A percentile compares a stretch with the other conserved stretches of the same genome.
These are phyloP conservation scores for Tamias sibiricus DNA, from an alignment of 2,113 vertebrate species.

Conservation along the genomic window DNA sequence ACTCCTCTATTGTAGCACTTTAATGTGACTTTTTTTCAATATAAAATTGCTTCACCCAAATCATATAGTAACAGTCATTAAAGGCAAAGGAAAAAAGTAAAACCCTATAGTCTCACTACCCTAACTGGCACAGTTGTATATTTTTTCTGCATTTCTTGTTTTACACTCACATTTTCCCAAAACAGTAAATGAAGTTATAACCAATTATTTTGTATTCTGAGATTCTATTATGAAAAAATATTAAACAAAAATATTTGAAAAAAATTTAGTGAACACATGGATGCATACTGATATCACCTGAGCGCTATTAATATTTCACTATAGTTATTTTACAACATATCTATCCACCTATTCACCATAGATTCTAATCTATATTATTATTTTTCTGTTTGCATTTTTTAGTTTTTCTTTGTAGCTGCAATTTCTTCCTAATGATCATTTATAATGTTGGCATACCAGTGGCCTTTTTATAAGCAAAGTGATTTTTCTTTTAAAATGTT, in stretches of 20 bases:
- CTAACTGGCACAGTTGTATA: background rate
- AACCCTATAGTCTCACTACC: background rate
- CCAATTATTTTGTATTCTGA: slow-evolving; percentile 21
- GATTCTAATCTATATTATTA: background rate
- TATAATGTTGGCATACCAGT: background rate
- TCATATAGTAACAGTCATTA: background rate
- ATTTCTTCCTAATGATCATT: slow-evolving; percentile 50
- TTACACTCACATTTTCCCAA: background rate
- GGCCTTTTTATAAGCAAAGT: slow-evolving; percentile 2
- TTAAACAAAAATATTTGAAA: background rate
- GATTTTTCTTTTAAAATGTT: slow-evolving; percentile 43
- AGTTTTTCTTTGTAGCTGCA: background rate
- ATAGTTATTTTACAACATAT: background rate
- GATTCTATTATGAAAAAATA: background rate
- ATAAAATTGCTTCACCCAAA: background rate
- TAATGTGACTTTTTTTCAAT: background rate
- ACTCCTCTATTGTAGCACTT: background rate
- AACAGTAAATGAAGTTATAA: slow-evolving; percentile 3
- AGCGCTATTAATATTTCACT: background rate
- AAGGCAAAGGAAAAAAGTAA: background rate
- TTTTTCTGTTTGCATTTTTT: slow-evolving; percentile 21
- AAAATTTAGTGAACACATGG: background rate
- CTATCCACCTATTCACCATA: background rate
- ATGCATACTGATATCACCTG: background rate
- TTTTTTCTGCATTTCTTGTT: background rate